Base-by-base conservation (phyloP, 2,888 invertebrate species). In the Polia nebulosa region DNA sequence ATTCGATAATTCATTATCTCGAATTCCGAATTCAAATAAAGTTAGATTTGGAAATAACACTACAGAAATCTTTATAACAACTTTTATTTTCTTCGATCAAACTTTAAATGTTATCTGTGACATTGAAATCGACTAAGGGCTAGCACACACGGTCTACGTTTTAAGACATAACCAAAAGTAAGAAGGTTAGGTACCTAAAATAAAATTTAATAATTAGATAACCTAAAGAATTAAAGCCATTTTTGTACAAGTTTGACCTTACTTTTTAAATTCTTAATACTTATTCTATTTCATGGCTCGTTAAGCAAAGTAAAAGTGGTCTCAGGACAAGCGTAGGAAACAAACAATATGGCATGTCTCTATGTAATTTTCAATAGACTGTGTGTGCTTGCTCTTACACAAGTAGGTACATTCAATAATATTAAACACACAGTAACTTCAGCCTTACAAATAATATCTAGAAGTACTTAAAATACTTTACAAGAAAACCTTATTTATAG, bases 71-170 rank as follows among this genome's bases (percentile, higher is more conserved):
- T 67, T 81, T 82, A 74, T 63, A 81, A 79, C 64, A 68, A 69
- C 65, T 87, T n/a, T 85, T 87, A 84, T 61, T 86, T 81, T 83
- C 78, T 78, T 86, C 76, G 83, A 86, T 82, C 84, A 85, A 85
- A 85, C 82, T 84, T 85, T 86, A 82, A 76, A 74, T 45, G 81
- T 81, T 79, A 81, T 72, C 67, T 55, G 77, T 81, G 81, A 81
- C 57, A 62, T 76, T 79, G 76, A 67, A 58, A 61, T 59, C 9
- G 13, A 44, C 1, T n/a, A 70, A 65, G 65, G 20, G 69, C 32
- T 58, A 57, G 70, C 56, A 71, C 71, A 75, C 36, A 56, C 71
- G 22, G 29, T 58, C 55, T 25, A 11, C 0, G 52, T 13, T 25
- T 22, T 0, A 49, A 25, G 11, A 49, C 17, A 49, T 44, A 49